phyloP scores from a whole-genome alignment of 2,797 vertebrate species.

The Capromys pilorides region DNA sequence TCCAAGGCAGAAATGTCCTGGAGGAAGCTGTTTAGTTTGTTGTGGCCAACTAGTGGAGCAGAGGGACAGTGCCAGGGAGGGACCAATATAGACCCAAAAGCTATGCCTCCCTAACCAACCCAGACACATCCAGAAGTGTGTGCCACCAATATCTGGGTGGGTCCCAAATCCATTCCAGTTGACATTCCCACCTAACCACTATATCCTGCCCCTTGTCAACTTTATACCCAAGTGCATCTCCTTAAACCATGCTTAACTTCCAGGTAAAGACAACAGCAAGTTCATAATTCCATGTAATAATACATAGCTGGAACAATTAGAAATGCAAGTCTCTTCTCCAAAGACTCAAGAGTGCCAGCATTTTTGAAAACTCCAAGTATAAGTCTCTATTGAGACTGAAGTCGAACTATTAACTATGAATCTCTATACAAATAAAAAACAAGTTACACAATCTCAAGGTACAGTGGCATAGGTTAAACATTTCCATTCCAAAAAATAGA shows the following conservation, averaged over 20 bases:
- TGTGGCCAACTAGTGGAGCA: background rate
- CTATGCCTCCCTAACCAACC: background rate
- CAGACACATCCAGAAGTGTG: background rate
- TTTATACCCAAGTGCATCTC: background rate
- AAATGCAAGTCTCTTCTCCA: background rate
- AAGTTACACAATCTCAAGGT: background rate
- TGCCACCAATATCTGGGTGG: background rate
- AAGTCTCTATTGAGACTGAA: background rate
- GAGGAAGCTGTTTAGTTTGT: background rate
- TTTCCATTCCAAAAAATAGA: background rate
- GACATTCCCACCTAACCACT: background rate
- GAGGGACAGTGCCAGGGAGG: background rate
- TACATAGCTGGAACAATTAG: background rate
- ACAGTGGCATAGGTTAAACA: background rate
- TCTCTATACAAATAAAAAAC: background rate
- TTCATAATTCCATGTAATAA: background rate
- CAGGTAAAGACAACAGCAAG: background rate
- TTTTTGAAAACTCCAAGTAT: background rate
- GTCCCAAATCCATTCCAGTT: background rate
- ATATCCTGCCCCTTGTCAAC: background rate
- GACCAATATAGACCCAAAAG: background rate
- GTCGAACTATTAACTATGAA: background rate
- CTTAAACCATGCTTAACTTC: background rate
- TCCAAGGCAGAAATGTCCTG: background rate
- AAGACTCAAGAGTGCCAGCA: background rate